Conservation (phyloP, 2,113 vertebrate genomes). For the Aptenodytes forsteri region DNA sequence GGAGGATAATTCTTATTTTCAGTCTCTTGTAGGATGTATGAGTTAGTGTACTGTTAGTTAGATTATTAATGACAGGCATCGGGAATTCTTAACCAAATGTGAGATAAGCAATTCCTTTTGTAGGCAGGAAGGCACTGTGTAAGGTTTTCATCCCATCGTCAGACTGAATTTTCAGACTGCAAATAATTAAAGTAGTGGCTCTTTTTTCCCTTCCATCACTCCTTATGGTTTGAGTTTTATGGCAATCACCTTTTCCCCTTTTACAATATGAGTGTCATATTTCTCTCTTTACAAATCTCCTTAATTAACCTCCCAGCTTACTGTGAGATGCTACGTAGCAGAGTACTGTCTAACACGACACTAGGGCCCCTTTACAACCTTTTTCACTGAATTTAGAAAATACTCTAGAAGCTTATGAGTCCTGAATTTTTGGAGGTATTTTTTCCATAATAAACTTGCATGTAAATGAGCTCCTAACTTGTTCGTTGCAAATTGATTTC, state of each 20-base stretch:
- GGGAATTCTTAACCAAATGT: neutral
- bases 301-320: neutral
- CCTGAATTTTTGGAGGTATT: neutral
- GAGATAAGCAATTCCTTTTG: neutral
- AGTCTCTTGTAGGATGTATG: neutral
- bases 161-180: neutral
- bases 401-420: neutral
- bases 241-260: neutral
- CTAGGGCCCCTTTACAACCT: neutral
- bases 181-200: neutral
- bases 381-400: neutral
- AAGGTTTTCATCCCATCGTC: neutral
- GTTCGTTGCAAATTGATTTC: neutral
- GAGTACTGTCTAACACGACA: neutral
- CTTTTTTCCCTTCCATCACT: neutral
- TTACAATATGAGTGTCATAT: neutral
- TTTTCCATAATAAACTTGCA: neutral
- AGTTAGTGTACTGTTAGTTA: neutral
- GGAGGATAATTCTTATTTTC: neutral
- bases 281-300: neutral
- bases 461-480: neutral
- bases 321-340: neutral
- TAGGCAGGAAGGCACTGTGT: neutral
- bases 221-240: neutral
- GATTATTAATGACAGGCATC: neutral